Evolutionary conservation across 2,888 invertebrate species (phyloP), one percentile per base, ranked within the genome.

Genomic region (Deilephila porcellus): DNA sequence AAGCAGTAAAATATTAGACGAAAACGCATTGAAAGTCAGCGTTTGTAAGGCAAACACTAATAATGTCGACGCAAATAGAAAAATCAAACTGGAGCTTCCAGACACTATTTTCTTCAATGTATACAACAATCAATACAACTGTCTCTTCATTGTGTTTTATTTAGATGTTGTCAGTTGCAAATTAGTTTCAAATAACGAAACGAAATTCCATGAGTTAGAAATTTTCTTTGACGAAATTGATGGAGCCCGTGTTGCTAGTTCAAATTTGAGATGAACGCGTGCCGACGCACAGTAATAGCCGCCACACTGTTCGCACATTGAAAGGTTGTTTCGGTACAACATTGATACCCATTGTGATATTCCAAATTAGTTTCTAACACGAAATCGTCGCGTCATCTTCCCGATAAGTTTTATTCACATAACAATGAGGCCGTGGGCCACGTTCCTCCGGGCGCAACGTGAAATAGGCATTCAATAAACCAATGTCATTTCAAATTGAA

Each of bases 351-450:
- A 92, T 93, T 93, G 94, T 94, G 90, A 91, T 93, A 91, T 90
- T 89, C 88, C 91, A 94, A 94, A 94, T 94, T 94, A 94, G 94
- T 94, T 94, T 94, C 93, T 83, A 86, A 91, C 86, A 84, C 84
- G 86, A 93, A 93, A 93, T 85, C 86, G 90, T 87, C 91, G 82
- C 86, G 94, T 94, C 94, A 94, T 94, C 91, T 88, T 86, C 87
- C 88, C 90, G 92, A 93, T 91, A 91, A 91, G 90, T 91, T 93
- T 91, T 89, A 88, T 89, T 91, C 92, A 87, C 85, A 88, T 90
- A 91, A 93, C 94, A 93, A 93, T 93, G 89, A 88, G 89, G 85
- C 87, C 86, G 85, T 86, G 87, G 87, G 85, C 92, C 91, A 90
- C 93, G 93, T 91, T 93, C 91, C 93, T 91, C 85, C 89, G 86